Conservation (phyloP, 2,888 invertebrate species). For the Lasioglossum zephyrum region DNA sequence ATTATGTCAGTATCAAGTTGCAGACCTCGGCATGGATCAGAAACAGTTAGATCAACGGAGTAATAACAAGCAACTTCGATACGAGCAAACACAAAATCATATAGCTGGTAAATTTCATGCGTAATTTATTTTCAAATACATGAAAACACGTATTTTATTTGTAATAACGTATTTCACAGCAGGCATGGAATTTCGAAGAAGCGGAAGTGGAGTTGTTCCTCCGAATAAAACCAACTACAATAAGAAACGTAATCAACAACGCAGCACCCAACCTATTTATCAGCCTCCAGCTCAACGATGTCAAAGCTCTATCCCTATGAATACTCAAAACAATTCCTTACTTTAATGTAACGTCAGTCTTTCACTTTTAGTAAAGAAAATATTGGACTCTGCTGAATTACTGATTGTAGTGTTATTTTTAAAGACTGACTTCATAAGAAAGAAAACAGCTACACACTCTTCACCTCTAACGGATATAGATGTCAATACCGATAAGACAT, state of each 20-base stretch:
- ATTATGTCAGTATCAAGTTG: slow-evolving; percentile 67
- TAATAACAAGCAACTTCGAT: slow-evolving; percentile 76
- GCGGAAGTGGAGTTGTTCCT: slow-evolving; percentile 72
- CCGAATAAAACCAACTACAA: slow-evolving; percentile 71
- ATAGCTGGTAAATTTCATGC: slow-evolving; percentile 70
- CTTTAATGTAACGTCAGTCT: slow-evolving; percentile 68
- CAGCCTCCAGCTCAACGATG: slow-evolving; percentile 82
- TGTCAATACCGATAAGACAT: slow-evolving; percentile 30
- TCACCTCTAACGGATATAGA: slow-evolving; percentile 38
- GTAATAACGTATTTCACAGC: slow-evolving; percentile 41
- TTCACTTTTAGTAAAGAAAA: slow-evolving; percentile 57
- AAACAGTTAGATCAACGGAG: slow-evolving; percentile 76
- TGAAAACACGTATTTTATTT: background rate
- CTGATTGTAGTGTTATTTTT: slow-evolving; percentile 58
- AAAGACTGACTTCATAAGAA: slow-evolving; percentile 55
- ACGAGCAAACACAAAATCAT: slow-evolving; percentile 78
- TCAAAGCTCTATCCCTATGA: slow-evolving; percentile 62
- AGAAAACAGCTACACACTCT: slow-evolving; percentile 27
- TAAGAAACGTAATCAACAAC: slow-evolving; percentile 78
- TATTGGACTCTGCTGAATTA: slow-evolving; percentile 56
- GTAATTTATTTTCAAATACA: background rate
- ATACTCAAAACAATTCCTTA: slow-evolving; percentile 68
- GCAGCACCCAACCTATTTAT: slow-evolving; percentile 82
- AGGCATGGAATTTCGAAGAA: slow-evolving; percentile 80
- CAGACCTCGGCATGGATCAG: slow-evolving; percentile 68